These are phyloP conservation scores for Pelobates cultripes DNA, from an alignment of 2,797 vertebrate genomes.

Conservation along the genomic window DNA sequence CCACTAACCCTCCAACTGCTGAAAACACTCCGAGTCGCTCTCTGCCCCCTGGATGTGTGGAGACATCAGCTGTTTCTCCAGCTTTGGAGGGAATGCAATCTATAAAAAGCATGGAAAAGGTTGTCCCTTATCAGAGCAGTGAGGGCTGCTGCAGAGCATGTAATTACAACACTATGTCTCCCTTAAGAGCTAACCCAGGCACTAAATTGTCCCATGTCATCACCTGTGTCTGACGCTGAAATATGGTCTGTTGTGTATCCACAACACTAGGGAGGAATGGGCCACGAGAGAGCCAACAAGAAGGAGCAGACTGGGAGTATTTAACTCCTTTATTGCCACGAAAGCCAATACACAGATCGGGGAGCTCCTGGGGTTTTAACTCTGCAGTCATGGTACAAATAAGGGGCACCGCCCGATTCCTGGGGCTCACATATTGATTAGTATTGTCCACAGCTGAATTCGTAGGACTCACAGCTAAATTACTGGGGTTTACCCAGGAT, in stretches of 20 bases:
- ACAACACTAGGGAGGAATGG: constrained; percentile 3
- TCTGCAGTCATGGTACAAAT: no score
- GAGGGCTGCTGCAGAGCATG: constrained; percentile 76
- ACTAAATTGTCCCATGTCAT: constrained; percentile 92
- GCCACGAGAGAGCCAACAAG: background rate
- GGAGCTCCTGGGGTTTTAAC: no score
- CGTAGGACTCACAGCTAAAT: no score
- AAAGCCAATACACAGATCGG: no score
- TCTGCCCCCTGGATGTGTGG: background rate
- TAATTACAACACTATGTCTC: constrained; percentile 89
- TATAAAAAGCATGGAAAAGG: constrained; percentile 66
- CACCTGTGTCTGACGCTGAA: constrained; percentile 81
- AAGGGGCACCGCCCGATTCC: no score
- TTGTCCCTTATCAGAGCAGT: constrained; percentile 75
- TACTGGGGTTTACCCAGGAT: no score
- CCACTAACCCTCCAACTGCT: background rate
- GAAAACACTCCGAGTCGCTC: background rate
- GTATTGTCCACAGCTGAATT: no score
- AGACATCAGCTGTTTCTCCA: constrained; percentile 23
- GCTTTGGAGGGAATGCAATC: constrained; percentile 16
- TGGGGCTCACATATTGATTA: no score
- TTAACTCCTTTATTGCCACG: background rate
- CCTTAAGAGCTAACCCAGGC: constrained; percentile 83
- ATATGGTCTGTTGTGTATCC: constrained; percentile 65
- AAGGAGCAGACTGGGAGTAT: background rate